A percentile compares a stretch with the other conserved stretches of the same genome.
These are phyloP conservation scores for Hemiprocne comata DNA, from an alignment of 2,113 vertebrate species.

Conservation along the genomic window DNA sequence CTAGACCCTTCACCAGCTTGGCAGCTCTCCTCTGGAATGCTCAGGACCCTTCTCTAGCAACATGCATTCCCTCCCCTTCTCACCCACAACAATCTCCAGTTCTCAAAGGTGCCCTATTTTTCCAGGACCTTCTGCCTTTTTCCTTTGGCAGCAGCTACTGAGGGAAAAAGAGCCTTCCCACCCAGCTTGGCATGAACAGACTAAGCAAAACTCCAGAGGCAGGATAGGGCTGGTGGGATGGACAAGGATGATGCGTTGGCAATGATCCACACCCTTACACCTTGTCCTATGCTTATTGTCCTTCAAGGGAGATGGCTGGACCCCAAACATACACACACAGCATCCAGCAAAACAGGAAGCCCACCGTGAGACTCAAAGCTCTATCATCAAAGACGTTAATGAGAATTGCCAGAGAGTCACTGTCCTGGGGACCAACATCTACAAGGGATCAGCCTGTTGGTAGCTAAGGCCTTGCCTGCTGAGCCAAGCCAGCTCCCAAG, in stretches of 20 bases:
- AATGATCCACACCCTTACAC: not conserved
- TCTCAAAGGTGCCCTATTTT: not conserved
- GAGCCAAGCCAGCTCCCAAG: accelerated
- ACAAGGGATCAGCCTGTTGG: not conserved
- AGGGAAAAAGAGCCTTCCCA: not conserved
- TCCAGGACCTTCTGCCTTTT: not conserved
- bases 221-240: not conserved
- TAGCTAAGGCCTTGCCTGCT: not conserved
- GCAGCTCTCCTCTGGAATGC: no score
- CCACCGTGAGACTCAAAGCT: not conserved
- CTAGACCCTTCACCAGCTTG: no score
- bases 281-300: not conserved
- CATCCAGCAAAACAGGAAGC: not conserved
- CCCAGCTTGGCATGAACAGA: not conserved
- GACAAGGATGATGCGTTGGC: not conserved
- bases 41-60: not conserved
- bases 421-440: not conserved
- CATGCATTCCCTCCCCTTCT: not conserved
- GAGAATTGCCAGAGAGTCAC: not conserved
- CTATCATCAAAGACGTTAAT: not conserved
- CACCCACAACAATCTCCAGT: not conserved
- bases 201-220: not conserved
- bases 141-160: not conserved
- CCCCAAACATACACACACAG: not conserved
- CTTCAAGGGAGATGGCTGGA: not conserved